phyloP scores from a whole-genome alignment of 2,888 invertebrate genomes.

The Drosophila mulleri region DNA sequence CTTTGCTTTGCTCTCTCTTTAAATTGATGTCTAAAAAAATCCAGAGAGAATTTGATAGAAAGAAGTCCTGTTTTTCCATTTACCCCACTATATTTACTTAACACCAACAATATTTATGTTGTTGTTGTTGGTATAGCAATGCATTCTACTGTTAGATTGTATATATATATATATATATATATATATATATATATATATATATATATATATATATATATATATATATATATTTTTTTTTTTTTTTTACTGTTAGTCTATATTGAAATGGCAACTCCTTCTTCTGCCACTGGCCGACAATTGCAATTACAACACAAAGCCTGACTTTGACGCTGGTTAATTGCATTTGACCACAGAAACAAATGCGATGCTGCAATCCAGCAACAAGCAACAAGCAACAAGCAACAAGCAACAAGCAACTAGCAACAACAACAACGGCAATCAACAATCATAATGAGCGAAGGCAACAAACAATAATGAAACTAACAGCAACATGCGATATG shows the following conservation, averaged over 20 bases:
- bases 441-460: conserved; percentile 43
- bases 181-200: not conserved
- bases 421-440: conserved; percentile 6
- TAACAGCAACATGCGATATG: conserved; percentile 39
- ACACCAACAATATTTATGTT: too few species aligned
- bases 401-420: conserved; percentile 1
- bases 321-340: conserved; percentile 50
- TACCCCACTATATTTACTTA: too few species aligned
- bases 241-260: not conserved
- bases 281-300: not conserved
- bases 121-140: too few species aligned
- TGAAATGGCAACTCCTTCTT: conserved; percentile 10
- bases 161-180: not conserved
- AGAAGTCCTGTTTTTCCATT: too few species aligned
- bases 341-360: conserved; percentile 22
- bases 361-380: conserved; percentile 8
- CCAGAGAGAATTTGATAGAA: too few species aligned
- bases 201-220: not conserved
- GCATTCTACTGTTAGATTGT: not conserved
- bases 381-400: not conserved
- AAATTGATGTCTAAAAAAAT: too few species aligned
- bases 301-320: conserved; percentile 35
- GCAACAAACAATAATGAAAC: conserved; percentile 23
- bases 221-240: too few species aligned
- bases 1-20: too few species aligned